Evolutionary conservation across 2,888 invertebrate species (phyloP).

Genomic region (Leptopterna dolabrata): DNA sequence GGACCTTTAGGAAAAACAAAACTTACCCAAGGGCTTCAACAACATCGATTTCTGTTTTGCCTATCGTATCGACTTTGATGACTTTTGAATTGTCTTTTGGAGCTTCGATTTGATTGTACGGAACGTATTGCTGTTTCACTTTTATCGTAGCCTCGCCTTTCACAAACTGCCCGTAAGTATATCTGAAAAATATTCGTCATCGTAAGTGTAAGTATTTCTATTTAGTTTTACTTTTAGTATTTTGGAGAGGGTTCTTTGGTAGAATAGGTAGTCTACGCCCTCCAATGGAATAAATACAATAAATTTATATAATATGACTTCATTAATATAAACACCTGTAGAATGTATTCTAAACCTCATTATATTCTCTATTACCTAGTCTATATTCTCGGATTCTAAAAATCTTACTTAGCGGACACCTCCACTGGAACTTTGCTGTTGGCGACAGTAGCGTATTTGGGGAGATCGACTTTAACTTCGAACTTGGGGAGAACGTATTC

Average conservation of each 20-base stretch:
- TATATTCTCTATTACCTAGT: too few species aligned
- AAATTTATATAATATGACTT: too few species aligned
- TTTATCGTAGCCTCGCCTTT: constrained; percentile 87
- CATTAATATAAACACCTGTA: too few species aligned
- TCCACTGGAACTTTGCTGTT: constrained; percentile 83
- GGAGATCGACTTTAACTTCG: constrained; percentile 85
- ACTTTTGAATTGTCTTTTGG: constrained; percentile 65
- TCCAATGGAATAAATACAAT: too few species aligned
- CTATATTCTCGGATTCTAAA: too few species aligned
- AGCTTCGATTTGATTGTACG: constrained; percentile 67
- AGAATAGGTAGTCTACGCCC: too few species aligned
- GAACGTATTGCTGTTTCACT: constrained; percentile 80
- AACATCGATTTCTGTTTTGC: constrained; percentile 82
- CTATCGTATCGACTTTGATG: constrained; percentile 78
- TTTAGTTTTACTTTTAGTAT: too few species aligned
- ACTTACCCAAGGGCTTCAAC: constrained; percentile 73
- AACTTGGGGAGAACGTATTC: constrained; percentile 95
- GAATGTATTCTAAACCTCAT: too few species aligned
- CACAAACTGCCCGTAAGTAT: constrained; percentile 87
- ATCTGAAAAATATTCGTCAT: constrained; percentile 69
- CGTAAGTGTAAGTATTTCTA: too few species aligned
- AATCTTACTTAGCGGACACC: constrained; percentile 82
- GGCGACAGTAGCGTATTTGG: constrained; percentile 83
- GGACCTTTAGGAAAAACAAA: too few species aligned
- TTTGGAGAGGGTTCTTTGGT: too few species aligned